phyloP scores from a whole-genome alignment of 1,140 invertebrate species.

The Caenorhabditis brenneri region DNA sequence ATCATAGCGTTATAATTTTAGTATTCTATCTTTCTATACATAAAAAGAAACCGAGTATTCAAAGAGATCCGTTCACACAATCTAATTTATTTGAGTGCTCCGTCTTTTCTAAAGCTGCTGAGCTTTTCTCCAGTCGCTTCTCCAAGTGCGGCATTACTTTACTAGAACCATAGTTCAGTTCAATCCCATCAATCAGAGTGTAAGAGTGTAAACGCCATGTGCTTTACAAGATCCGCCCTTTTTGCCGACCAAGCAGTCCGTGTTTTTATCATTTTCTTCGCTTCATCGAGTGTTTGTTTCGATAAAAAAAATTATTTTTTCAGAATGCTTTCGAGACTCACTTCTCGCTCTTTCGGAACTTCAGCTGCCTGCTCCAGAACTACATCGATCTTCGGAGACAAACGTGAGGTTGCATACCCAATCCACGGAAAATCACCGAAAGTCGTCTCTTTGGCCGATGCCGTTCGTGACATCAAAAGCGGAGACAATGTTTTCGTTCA shows the following conservation, averaged over 20 bases:
- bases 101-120: too few species aligned
- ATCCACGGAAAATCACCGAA: slow-evolving; percentile 56
- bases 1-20: neutral
- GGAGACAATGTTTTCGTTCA: slow-evolving; percentile 82
- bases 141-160: too few species aligned
- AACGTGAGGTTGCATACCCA: slow-evolving; percentile 57
- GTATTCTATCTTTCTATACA: neutral
- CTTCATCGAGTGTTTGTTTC: neutral
- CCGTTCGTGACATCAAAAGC: slow-evolving; percentile 50
- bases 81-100: neutral
- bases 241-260: neutral
- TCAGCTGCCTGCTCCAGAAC: slow-evolving; percentile 34
- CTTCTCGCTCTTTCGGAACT: slow-evolving; percentile 33
- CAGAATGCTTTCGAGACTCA: slow-evolving; percentile 24
- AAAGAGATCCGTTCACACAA: neutral
- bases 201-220: too few species aligned
- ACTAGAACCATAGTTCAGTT: neutral
- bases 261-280: neutral
- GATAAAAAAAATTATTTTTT: neutral
- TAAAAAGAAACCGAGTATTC: neutral
- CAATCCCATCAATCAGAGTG: neutral
- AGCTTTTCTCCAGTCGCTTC: too few species aligned
- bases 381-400: slow-evolving; percentile 37
- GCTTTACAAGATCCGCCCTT: neutral
- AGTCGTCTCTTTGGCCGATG: slow-evolving; percentile 49